Percentiles rank a stretch among this genome's conserved stretches.
These are phyloP conservation scores for Drosophila littoralis DNA, from an alignment of 1,140 invertebrate species.

Conservation along the genomic window DNA sequence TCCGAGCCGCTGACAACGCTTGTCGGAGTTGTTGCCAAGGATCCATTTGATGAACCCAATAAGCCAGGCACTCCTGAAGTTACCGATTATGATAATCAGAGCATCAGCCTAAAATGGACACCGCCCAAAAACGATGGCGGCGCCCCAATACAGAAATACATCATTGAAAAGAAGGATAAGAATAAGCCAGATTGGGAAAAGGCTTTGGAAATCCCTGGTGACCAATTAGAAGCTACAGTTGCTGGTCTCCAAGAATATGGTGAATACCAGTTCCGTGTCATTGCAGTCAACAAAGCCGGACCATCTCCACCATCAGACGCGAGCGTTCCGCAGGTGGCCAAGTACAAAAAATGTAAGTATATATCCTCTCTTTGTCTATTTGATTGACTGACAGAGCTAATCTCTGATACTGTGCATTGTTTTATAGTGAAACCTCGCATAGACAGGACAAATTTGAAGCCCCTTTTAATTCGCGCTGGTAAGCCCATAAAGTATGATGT, in stretches of 20 bases:
- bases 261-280: slow-evolving; percentile 97
- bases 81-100: slow-evolving; percentile 96
- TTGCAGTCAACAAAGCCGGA: slow-evolving; percentile 98
- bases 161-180: slow-evolving; percentile 98
- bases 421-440: slow-evolving; percentile 95
- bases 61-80: slow-evolving; percentile 96
- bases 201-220: slow-evolving; percentile 94
- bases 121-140: slow-evolving; percentile 97
- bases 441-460: slow-evolving; percentile 96
- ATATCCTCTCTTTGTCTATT: no score
- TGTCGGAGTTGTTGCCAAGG: slow-evolving; percentile 94
- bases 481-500: slow-evolving; percentile 97
- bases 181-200: slow-evolving; percentile 96
- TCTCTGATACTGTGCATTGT: no score
- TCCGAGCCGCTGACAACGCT: slow-evolving; percentile 96
- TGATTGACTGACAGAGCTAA: no score
- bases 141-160: slow-evolving; percentile 97
- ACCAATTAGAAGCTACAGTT: slow-evolving; percentile 91
- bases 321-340: slow-evolving; percentile 95
- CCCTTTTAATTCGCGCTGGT: slow-evolving; percentile 94
- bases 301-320: slow-evolving; percentile 96
- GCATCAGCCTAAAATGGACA: slow-evolving; percentile 97
- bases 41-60: slow-evolving; percentile 95
- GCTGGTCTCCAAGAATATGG: slow-evolving; percentile 94
- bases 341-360: slow-evolving; percentile 93